Evolutionary conservation across 2,113 vertebrate species (phyloP), one percentile per base, ranked within the genome.

Genomic region (Carassius gibelio): DNA sequence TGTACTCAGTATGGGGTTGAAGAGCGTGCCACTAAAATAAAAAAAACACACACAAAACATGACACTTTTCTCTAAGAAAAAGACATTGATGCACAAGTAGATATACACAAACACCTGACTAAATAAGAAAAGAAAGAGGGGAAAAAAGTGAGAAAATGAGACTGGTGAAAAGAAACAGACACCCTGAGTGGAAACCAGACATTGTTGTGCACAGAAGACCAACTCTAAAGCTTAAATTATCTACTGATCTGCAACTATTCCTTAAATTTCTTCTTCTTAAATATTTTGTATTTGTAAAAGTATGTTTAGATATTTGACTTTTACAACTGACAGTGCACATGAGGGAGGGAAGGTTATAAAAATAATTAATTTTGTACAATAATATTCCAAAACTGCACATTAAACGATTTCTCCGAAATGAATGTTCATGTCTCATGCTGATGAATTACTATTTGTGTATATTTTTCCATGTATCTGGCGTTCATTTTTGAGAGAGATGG

Each of bases 21-120:
- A 81, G 17, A 55, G 23, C 30, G 59, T 64, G 38, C 36, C 61
- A 81, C 38, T 7, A 19, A 66, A 45, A 76, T 48, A 76, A 23
- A 76, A 76, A n/a, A 75, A n/a, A 10, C 75, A 55, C 48, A 76
- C 26, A 77, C 26, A 77, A 36, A 10, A 59, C 64, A 34, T n/a
- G 15, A 77, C 34, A 9, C 17, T 77, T 34, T 17, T 55, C 30
- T 38, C 15, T 0, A 82, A 36, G n/a, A 55, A 14, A 69, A 55
- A 26, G 17, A 23, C 26, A 81, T 23, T 45, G 8, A 62, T 7
- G 30, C 57, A 75, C 77, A 34, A 38, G 21, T 19, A 55, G 8
- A 57, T 36, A 17, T 2, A 59, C 71, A 74, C 66, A 66, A 45
- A 66, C 55, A 81, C 21, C 9, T 6, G 52, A 10, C 14, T 15